Percentiles rank a stretch among this genome's conserved stretches.
phyloP scores from a whole-genome alignment of 1,140 invertebrate species.

The Caenorhabditis brenneri region DNA sequence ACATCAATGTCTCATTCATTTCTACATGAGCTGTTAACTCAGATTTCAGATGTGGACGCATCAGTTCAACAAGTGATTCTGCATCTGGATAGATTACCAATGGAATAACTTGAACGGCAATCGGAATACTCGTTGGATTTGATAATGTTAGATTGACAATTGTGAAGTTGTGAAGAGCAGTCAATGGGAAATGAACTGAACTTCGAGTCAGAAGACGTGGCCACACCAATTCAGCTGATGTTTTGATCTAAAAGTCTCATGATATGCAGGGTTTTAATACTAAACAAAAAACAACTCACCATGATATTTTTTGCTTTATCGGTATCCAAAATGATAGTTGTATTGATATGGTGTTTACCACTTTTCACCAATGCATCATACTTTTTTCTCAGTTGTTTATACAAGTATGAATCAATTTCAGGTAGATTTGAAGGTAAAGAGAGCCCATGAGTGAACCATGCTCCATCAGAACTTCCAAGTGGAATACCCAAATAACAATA shows the following conservation, averaged over 20 bases:
- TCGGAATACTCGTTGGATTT: conserved; percentile 74
- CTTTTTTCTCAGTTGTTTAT: conserved; percentile 71
- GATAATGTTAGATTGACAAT: conserved; percentile 74
- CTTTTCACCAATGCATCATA: conserved; percentile 70
- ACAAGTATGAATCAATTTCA: conserved; percentile 74
- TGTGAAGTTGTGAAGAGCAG: conserved; percentile 82
- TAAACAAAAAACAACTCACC: conserved; percentile 44
- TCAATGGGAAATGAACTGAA: conserved; percentile 79
- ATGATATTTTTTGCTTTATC: conserved; percentile 75
- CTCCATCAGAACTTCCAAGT: conserved; percentile 74
- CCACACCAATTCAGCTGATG: conserved; percentile 80
- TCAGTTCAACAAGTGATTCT: conserved; percentile 72
- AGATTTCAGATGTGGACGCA: conserved; percentile 61
- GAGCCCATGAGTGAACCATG: conserved; percentile 80
- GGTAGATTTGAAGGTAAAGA: conserved; percentile 75
- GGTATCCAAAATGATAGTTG: conserved; percentile 81
- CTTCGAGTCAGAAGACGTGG: conserved; percentile 75
- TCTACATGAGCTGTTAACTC: conserved; percentile 60
- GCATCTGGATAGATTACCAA: conserved; percentile 74
- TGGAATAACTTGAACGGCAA: conserved; percentile 74
- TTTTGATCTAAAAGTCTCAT: conserved; percentile 79
- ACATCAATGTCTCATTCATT: conserved; percentile 72
- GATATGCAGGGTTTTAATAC: not conserved
- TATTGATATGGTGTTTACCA: conserved; percentile 75
- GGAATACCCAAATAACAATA: conserved; percentile 80